A percentile compares a stretch with the other conserved stretches of the same genome.
Conservation (phyloP, 2,113 vertebrate species). For the Edolisoma coerulescens region DNA sequence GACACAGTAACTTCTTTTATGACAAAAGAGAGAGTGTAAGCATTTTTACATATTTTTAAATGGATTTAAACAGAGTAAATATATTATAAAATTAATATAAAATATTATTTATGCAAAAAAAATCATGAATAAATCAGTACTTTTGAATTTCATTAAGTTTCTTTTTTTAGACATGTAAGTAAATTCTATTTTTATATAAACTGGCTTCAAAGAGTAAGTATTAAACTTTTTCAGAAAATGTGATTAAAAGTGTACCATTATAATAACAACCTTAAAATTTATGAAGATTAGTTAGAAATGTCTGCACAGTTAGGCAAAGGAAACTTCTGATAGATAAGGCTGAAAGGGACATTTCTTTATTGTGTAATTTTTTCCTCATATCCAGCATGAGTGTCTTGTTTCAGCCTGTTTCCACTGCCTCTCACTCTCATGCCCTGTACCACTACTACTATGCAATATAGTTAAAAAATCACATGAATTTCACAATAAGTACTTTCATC, state of each 20-base stretch:
- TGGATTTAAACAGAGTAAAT: neutral
- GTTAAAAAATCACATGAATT: neutral
- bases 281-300: neutral
- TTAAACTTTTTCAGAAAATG: neutral
- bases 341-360: neutral
- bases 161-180: neutral
- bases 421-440: neutral
- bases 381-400: neutral
- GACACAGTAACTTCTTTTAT: neutral
- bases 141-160: neutral
- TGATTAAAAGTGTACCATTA: neutral
- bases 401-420: neutral
- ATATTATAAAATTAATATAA: neutral
- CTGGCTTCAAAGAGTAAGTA: neutral
- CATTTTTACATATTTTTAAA: neutral
- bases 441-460: neutral
- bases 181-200: neutral
- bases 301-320: neutral
- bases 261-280: neutral
- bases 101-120: neutral
- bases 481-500: neutral
- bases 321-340: neutral
- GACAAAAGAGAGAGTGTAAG: neutral
- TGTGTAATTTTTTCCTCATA: neutral
- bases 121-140: rapidly evolving